Evolutionary conservation across 2,113 vertebrate genomes (phyloP).

Genomic region (Takifugu bimaculatus): DNA sequence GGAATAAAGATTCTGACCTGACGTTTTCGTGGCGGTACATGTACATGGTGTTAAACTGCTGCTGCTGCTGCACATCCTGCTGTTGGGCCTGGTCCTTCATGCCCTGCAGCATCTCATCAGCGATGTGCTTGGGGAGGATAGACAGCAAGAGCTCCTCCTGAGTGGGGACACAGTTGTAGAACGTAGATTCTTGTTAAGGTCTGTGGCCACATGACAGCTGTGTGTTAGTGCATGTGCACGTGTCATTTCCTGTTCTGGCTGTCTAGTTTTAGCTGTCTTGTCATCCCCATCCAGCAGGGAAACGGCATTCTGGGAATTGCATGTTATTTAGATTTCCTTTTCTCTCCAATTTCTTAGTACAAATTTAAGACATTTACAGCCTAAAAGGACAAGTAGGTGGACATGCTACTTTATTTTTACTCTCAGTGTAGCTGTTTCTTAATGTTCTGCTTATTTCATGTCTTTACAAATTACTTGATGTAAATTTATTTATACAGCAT

Average conservation of each 20-base stretch:
- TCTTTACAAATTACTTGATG: too few species aligned
- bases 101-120: slow-evolving; percentile 94
- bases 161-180: slow-evolving; percentile 7
- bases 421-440: too few species aligned
- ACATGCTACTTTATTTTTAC: too few species aligned
- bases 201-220: neutral
- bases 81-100: slow-evolving; percentile 91
- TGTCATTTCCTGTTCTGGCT: slow-evolving; percentile 31
- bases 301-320: slow-evolving; percentile 33
- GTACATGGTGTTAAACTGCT: slow-evolving; percentile 99
- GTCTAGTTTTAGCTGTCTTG: slow-evolving; percentile 25
- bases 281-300: slow-evolving; percentile 18
- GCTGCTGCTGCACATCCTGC: slow-evolving; percentile 89
- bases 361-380: too few species aligned
- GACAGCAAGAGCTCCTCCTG: slow-evolving; percentile 93
- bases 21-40: slow-evolving; percentile 98
- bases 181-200: neutral
- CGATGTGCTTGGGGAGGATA: slow-evolving; percentile 95
- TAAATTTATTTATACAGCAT: too few species aligned
- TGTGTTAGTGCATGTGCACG: slow-evolving; percentile 3
- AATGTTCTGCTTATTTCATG: too few species aligned
- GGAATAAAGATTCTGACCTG: slow-evolving; percentile 72
- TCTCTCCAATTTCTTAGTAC: too few species aligned
- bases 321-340: neutral
- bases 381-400: too few species aligned